Evolutionary conservation across 1,140 invertebrate genomes (phyloP), one percentile per base, ranked within the genome.

Genomic region (Dendroctonus valens): DNA sequence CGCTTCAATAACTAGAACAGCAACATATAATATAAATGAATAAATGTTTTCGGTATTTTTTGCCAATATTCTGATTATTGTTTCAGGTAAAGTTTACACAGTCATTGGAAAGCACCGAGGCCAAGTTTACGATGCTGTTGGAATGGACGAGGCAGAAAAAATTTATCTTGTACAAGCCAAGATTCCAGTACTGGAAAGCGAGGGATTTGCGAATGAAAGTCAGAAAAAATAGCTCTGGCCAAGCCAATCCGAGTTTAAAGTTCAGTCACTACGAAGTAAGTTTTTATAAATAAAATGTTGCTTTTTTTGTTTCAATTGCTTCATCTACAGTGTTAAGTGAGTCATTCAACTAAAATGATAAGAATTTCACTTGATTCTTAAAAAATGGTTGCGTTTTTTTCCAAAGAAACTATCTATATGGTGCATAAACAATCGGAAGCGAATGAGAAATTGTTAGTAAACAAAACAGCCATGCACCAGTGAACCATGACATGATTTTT

Each of bases 241-340:
- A 97, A 61, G 97, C 97, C 6, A 91, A 89, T 79, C 96, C 96
- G 8, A 96, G 98, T 79, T 85, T 99, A 62, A 85, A 93, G 69
- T 99, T 99, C 82, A 96, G 93, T 76, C 95, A 98, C 79, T 99
- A 96, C 93, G 94, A 99, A 89, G 92, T 93, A 80, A 84, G 81
- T 12, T 41, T 59, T 50, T 26, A 55, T 48, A 4, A 63, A 74
- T 44, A 8, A 41, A 62, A 48, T 11, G 11, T 53, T 14, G 6
- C 14, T 53, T 53, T 53, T 46, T 46, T 9, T 1, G 44, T 46
- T 12, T 11, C 9, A 2, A 26, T 26, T 26, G 3, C 26, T 26
- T 26, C 3, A 26, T 26, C 26, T 1, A 26, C 26, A 26, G 26
- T 26, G 26, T 26, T 26, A 26, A 26, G 26, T 26, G 3, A 26